Base-by-base conservation (phyloP, 2,888 invertebrate genomes). In the Tinea pellionella region DNA sequence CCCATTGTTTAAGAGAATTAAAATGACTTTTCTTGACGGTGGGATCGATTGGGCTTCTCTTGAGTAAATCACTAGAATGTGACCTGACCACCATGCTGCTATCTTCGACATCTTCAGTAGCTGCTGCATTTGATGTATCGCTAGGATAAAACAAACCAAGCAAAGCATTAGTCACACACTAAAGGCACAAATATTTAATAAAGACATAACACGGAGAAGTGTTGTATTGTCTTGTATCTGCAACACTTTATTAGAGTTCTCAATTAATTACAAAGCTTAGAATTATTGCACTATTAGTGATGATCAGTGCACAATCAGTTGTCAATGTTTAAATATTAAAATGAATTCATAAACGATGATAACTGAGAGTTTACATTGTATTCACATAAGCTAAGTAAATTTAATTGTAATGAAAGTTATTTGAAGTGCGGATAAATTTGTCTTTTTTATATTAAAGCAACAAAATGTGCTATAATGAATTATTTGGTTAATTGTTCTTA, bases 1-100 rank as follows among this genome's bases (percentile, higher is more conserved):
- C 94, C 95, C 95, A 96, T 73, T 94, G 93, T 76, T 94, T 94
- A 61, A 96, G 80, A 24, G 93, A 92, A 75, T 94, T 94, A 76
- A 96, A 93, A 72, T 93, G 93, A 56, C 92, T 91, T 64, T 87
- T 87, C 72, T 88, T 88, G 62, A 75, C 72, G 60, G 78, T 70
- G 55, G 79, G 85, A 67, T 92, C 92, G 57, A 89, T 88, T 51
- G 91, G 89, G 65, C 90, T 90, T 80, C 91, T 92, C 77, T 91
- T 90, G 75, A 94, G 89, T 67, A 94, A 86, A 75, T 94, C 94
- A 72, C 93, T 94, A 74, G 94, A 93, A 73, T 91, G 90, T 74
- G 92, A 93, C 72, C 93, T 88, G 72, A 88, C 88, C 77, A 88
- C 91, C 74, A 87, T 83, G 67, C 72, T 80, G 72, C 41, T 80